Base-by-base conservation (phyloP, 2,888 invertebrate genomes). In the Campoplex nolae region DNA sequence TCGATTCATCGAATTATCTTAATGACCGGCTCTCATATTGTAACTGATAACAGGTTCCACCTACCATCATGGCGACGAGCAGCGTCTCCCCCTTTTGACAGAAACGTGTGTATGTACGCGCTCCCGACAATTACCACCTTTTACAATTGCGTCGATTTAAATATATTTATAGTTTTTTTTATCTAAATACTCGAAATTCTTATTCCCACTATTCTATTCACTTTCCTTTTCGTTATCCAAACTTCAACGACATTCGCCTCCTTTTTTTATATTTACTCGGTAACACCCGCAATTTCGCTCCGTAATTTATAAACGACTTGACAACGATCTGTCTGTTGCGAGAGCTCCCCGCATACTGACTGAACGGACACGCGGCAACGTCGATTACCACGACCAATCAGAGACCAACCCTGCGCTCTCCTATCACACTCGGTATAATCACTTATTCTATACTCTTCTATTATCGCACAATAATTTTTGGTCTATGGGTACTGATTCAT, bases 11-110 rank as follows among this genome's bases (percentile, higher is more conserved):
- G 88, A 87, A 86, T 86, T 79, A 80, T 88, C 80, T 56, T 58
- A 87, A 90, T 88, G 90, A 91, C 91, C 91, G 92, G 92, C 90
- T 88, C 78, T 76, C 45, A 71, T 58, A 62, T 77, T 82, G 73
- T 48, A 48, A 90, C 83, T 90, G 92, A 92, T 92, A 93, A 92
- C 92, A 94, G 93, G 94, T 94, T 93, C 94, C 94, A 94, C 94
- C 94, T 94, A 94, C 94, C 94, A 94, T 94, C 94, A 94, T 94
- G 94, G 94, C 94, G 94, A 92, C 94, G 83, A 90, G 84, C 88
- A 90, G 92, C 92, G 92, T 93, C 91, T 92, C 90, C 90, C 87
- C 87, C 89, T 71, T 80, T 80, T 80, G 62, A 71, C 80, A 71
- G 45, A 71, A 80, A 18, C 48, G 71, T 71, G 71, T 51, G 71